Evolutionary conservation across 2,888 invertebrate genomes (phyloP), one percentile per base, ranked within the genome.

Genomic region (Caenorhabditis becei): DNA sequence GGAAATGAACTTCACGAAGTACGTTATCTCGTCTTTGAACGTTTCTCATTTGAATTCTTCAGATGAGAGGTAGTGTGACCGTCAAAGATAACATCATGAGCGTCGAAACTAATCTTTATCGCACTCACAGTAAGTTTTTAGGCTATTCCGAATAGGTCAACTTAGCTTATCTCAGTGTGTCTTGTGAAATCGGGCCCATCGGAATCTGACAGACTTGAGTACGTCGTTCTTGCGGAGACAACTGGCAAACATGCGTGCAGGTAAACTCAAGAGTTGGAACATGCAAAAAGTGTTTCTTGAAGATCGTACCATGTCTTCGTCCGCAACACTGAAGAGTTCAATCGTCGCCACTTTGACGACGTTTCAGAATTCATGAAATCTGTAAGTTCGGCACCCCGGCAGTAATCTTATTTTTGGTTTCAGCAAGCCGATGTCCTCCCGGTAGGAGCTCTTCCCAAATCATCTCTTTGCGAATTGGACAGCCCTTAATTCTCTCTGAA

Each of bases 321-420:
- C 7, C 72, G 88, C 8, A 86, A 88, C 69, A 85, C 83, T 4
- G 87, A 88, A 28, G 87, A 89, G 62, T 89, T 89, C 77, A 85
- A 89, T 35, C 59, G 80, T 4, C 70, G 87, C 10, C 85, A 88
- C 69, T 88, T 86, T 67, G 88, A 89, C 69, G 88, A 88, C 71
- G 83, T 89, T 28, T 84, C 88, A 1, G 88, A 89, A 2, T 89
- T 88, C 71, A 86, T 89, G 87, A 86, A 86, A 74, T 61, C 74
- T 56, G 59, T 70, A 59, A 62, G 67, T n/a, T n/a, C n/a, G n/a
- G n/a, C n/a, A n/a, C n/a, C n/a, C n/a, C n/a, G n/a, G n/a, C n/a
- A n/a, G n/a, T n/a, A n/a, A n/a, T n/a, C n/a, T n/a, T n/a, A 41
- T 2, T 26, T 47, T 47, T 16, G 44, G 49, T 82, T 84, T 53